A percentile compares a stretch with the other conserved stretches of the same genome.
Evolutionary conservation across 2,113 vertebrate genomes (phyloP).

Genomic region (Girardinichthys multiradiatus): DNA sequence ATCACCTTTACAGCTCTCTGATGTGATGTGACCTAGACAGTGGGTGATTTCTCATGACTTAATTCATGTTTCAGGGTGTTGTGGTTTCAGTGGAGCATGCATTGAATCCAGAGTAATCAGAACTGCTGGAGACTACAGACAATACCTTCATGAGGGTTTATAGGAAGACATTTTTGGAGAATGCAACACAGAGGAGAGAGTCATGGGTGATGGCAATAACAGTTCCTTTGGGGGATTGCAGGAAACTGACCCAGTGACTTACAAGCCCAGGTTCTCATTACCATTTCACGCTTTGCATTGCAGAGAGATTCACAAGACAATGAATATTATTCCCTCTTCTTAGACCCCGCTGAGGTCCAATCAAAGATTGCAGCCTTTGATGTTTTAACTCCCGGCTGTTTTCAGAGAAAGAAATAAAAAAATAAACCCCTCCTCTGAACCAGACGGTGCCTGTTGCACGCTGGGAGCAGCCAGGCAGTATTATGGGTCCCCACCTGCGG

Average conservation of each 20-base stretch:
- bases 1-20: constrained; percentile 26
- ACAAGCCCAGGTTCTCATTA: constrained; percentile 44
- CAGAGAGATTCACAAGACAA: constrained; percentile 73
- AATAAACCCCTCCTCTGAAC: constrained; percentile 70
- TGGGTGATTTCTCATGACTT: constrained; percentile 55
- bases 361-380: constrained; percentile 78
- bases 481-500: constrained; percentile 79
- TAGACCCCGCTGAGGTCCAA: constrained; percentile 69
- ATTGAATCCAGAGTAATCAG: constrained; percentile 64
- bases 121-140: constrained; percentile 61
- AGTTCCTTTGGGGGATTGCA: constrained; percentile 36
- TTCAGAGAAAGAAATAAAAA: constrained; percentile 10
- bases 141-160: constrained; percentile 53
- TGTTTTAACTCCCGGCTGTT: constrained; percentile 81
- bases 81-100: constrained; percentile 53
- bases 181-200: constrained; percentile 29
- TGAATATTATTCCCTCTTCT: constrained; percentile 63
- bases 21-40: constrained; percentile 56
- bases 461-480: constrained; percentile 77
- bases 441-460: constrained; percentile 82
- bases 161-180: constrained; percentile 50
- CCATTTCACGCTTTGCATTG: constrained; percentile 79
- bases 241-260: constrained; percentile 57
- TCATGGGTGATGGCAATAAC: constrained; percentile 40
- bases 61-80: constrained; percentile 63